A percentile compares a stretch with the other conserved stretches of the same genome.
phyloP scores from a whole-genome alignment of 2,113 vertebrate species.

The Athene cunicularia region DNA sequence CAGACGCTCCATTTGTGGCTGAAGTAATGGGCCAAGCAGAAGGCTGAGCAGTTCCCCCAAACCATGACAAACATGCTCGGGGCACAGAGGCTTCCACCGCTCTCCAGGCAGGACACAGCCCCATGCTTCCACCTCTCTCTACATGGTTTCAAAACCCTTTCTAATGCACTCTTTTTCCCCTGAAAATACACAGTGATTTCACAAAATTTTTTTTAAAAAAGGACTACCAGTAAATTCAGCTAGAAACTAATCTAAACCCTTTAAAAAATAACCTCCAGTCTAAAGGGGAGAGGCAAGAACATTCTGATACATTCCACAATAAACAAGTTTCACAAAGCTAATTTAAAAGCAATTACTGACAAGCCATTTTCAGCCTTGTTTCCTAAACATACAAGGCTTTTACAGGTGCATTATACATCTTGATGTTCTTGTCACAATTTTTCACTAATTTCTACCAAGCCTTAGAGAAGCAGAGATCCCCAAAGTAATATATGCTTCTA shows the following conservation, averaged over 20 bases:
- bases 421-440: neutral
- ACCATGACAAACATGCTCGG: rapidly evolving
- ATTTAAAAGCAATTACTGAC: conserved; percentile 5
- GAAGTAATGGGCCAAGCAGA: neutral
- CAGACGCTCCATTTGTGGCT: rapidly evolving
- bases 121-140: neutral
- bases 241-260: neutral
- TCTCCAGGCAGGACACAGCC: neutral
- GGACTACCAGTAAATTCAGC: neutral
- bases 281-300: neutral
- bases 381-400: neutral
- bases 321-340: neutral
- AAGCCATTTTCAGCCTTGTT: neutral
- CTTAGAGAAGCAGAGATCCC: neutral
- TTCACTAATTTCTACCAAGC: neutral
- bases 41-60: neutral
- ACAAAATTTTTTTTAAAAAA: neutral
- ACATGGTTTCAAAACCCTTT: neutral
- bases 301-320: conserved; percentile 21
- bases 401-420: neutral
- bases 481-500: neutral
- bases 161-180: neutral
- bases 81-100: neutral
- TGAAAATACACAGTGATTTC: conserved; percentile 15
- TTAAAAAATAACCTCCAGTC: neutral